phyloP scores from a whole-genome alignment of 2,113 vertebrate genomes.

The Lycocorax pyrrhopterus region DNA sequence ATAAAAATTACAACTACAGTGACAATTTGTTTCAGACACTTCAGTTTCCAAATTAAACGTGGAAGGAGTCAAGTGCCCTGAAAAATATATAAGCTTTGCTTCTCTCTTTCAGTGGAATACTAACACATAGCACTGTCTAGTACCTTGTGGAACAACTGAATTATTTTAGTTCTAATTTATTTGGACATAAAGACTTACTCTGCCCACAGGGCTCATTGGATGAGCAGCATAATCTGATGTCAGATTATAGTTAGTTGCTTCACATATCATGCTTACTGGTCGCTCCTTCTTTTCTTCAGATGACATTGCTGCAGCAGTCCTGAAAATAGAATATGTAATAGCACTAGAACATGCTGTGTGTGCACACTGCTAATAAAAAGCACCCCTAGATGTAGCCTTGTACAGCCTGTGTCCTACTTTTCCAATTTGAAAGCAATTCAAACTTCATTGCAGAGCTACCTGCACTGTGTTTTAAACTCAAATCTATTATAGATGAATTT shows the following conservation, averaged over 20 bases:
- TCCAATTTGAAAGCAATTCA: neutral
- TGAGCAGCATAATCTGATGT: slow-evolving; percentile 80
- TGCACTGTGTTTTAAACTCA: neutral
- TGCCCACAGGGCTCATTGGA: slow-evolving; percentile 84
- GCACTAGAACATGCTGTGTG: neutral
- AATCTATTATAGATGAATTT: neutral
- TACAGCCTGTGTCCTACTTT: slow-evolving; percentile 17
- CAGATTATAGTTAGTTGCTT: slow-evolving; percentile 88
- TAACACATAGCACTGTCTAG: neutral
- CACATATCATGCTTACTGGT: slow-evolving; percentile 86
- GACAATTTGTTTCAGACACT: neutral
- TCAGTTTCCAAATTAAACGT: neutral
- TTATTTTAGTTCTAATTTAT: neutral
- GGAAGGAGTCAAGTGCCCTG: neutral
- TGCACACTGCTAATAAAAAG: neutral
- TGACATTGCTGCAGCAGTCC: slow-evolving; percentile 82
- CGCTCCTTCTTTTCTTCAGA: slow-evolving; percentile 90
- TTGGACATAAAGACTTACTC: slow-evolving; percentile 77
- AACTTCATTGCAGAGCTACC: neutral
- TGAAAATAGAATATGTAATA: slow-evolving; percentile 69
- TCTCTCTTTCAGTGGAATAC: neutral
- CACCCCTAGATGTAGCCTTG: neutral
- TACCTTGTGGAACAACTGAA: neutral
- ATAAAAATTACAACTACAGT: neutral
- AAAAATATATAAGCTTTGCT: neutral